Base-by-base conservation (phyloP, 2,888 invertebrate species). In the Tridacna gigas region DNA sequence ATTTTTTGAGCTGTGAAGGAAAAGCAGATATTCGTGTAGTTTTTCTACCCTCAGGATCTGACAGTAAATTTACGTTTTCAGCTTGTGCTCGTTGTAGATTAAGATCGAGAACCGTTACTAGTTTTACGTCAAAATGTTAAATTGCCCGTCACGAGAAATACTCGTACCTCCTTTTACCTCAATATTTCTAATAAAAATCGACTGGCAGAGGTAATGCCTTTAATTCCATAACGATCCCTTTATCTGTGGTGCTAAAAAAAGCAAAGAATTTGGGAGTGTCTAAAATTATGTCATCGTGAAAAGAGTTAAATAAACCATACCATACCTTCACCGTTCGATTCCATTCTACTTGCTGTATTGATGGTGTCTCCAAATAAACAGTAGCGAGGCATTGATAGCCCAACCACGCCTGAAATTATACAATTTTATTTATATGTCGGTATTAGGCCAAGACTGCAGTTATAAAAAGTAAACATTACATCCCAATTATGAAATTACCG, bases 1-100 rank as follows among this genome's bases (percentile, higher is more conserved):
- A 90, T 88, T 66, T 84, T 82, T 20, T 83, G 79, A 2, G 85
- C 90, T 90, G 79, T 48, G 67, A 76, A 66, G 71, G 18, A 56
- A 25, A 74, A 13, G 26, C 28, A 60, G n/a, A 45, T 5, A n/a
- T 56, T n/a, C 9, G 18, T 56, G 3, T 20, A 5, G 56, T 56
- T n/a, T 56, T 56, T 56, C 18, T 56, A 56, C 56, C 18, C 2
- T 18, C 56, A 56, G 9, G 18, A n/a, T 20, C 9, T 3, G n/a
- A 56, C 20, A 56, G 9, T n/a, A 20, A n/a, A 1, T 56, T 56
- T 56, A 4, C 56, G 2, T n/a, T 2, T 9, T 1, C n/a, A 56
- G n/a, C 9, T 56, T 56, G 20, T 56, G 18, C 56, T 5, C 9
- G 9, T 5, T n/a, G n/a, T 20, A 18, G 2, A 20, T 56, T n/a